Evolutionary conservation across 2,113 vertebrate species (phyloP).

Genomic region (Gracilinanus agilis): DNA sequence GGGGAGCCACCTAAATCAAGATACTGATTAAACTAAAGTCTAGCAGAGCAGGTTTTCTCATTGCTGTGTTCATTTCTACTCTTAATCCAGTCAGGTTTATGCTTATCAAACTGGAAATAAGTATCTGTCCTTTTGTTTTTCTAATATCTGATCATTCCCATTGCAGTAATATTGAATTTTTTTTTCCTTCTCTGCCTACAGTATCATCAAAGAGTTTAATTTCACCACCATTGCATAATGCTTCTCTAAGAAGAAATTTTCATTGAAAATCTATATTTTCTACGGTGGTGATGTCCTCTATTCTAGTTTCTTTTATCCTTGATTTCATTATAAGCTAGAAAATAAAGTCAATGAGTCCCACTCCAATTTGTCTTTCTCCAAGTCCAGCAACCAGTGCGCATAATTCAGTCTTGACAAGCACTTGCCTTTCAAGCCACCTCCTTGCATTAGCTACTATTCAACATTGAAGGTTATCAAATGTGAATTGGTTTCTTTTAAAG

Average conservation of each 20-base stretch:
- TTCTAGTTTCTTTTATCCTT: neutral
- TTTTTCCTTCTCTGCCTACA: constrained; percentile 28
- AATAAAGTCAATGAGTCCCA: constrained; percentile 14
- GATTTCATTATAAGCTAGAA: constrained; percentile 46
- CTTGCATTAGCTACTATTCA: constrained; percentile 67
- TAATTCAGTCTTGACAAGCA: constrained; percentile 43
- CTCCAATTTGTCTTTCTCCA: neutral
- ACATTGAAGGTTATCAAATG: constrained; percentile 64
- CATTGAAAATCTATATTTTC: neutral
- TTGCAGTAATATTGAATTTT: neutral
- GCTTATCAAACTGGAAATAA: neutral
- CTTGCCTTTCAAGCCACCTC: constrained; percentile 52
- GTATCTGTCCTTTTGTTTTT: neutral
- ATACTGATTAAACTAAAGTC: neutral
- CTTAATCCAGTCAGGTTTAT: neutral
- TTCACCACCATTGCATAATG: neutral
- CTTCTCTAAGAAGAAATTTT: constrained; percentile 42
- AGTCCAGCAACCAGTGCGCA: constrained; percentile 19
- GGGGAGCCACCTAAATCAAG: constrained; percentile 15
- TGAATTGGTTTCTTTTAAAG: constrained; percentile 48
- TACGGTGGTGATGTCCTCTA: neutral
- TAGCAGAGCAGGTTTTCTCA: neutral
- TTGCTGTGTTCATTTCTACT: neutral
- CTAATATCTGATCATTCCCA: neutral
- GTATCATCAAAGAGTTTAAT: neutral